Base-by-base conservation (phyloP, 2,797 vertebrate species). In the Psittacula derbiana region DNA sequence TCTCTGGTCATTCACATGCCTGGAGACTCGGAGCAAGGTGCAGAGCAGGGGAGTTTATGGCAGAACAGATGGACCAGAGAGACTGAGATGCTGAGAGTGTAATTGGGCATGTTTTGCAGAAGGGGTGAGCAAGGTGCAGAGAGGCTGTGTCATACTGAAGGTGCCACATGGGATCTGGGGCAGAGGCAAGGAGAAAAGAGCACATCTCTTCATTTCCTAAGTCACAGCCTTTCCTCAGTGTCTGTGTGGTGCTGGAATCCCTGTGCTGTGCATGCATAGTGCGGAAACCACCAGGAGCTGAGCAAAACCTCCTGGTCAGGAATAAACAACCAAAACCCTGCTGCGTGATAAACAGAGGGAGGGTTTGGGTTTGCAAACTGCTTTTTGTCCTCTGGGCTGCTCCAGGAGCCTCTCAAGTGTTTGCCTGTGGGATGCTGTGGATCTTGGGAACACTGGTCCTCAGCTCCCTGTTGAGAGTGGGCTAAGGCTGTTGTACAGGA, bases 131-230 rank as follows among this genome's bases (percentile, higher is more conserved):
- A 30, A 84, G 36, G 53, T 46, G 70, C 40, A 55, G 58, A 71
- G 78, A 64, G 41, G 10, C 12, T 2, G 0, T 86, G 55, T 25
- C 21, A 5, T 28, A 40, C 16, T 3, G 0, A 64, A 80, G 36
- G 30, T 62, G 31, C 21, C 1, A 1, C 0, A 1, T 36, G 33
- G 55, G 61, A 49, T 43, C 31, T 3, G 0, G 36, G 43, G 46
- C 53, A 88, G 31, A 64, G 16, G 40, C 10, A 44, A 44, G 65
- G 73, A 57, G 43, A n/a, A 66, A 52, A 60, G 41, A 41, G 19
- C 31, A 38, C n/a, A 16, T 47, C 24, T 53, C 49, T 23, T 73
- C 27, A 6, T 75, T 81, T 72, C 50, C 2, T 1, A 62, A 62
- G n/a, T 23, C 40, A 50, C 60, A 36, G 19, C 11, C 0, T 78